These are phyloP conservation scores for Sarcophaga caerulescens DNA, from an alignment of 2,888 invertebrate species.

Conservation along the genomic window DNA sequence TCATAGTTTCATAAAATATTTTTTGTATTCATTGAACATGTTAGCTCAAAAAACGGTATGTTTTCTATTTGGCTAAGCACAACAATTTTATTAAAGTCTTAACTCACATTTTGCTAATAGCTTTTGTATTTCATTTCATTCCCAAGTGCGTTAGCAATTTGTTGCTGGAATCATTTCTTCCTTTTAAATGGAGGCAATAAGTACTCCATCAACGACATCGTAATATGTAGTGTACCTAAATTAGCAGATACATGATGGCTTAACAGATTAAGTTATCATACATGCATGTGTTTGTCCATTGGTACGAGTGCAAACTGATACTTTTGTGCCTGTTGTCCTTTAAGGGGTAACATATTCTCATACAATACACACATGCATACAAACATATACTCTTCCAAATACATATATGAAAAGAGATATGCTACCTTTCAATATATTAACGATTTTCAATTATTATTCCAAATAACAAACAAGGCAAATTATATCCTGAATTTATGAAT, in stretches of 20 bases:
- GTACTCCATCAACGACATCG: constrained; percentile 58
- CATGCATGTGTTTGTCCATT: background rate
- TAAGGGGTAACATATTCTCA: background rate
- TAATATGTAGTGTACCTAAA: constrained; percentile 46
- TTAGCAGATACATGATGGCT: constrained; percentile 52
- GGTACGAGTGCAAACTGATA: background rate
- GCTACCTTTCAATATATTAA: constrained; percentile 28
- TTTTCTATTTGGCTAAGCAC: no score
- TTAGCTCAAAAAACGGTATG: no score
- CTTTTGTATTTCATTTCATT: background rate
- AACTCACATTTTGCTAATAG: constrained; percentile 1
- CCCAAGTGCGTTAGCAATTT: constrained; percentile 24
- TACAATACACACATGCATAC: background rate
- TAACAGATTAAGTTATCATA: background rate
- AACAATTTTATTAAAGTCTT: constrained; percentile 50
- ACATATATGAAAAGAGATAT: background rate
- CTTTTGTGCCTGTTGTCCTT: background rate
- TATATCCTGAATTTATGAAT: background rate
- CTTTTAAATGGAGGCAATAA: constrained; percentile 47
- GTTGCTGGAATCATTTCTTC: constrained; percentile 35
- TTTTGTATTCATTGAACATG: no score
- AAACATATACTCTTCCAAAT: no score
- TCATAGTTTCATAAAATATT: no score
- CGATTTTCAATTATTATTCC: constrained; percentile 44
- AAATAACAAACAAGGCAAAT: constrained; percentile 13